Conservation (phyloP, 2,113 vertebrate genomes). For the Sapajus apella region DNA sequence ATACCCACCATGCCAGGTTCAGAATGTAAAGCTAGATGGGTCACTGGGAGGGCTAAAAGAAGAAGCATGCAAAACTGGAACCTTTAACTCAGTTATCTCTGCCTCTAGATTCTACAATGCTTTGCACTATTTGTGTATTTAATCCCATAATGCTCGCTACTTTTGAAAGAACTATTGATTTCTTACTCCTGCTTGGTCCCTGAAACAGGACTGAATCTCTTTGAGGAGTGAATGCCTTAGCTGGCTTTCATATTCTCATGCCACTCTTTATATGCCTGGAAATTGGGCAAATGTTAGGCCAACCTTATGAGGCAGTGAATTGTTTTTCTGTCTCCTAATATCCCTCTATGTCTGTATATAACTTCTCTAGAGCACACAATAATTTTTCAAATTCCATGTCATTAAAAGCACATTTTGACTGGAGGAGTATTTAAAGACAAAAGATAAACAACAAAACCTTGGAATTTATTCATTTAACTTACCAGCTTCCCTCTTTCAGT, state of each 20-base stretch:
- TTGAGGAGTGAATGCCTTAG: background rate
- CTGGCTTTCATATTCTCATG: background rate
- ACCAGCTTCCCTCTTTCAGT: background rate
- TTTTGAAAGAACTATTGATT: background rate
- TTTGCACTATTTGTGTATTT: background rate
- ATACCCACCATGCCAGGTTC: rapidly evolving
- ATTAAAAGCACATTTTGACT: background rate
- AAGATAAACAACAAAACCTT: background rate
- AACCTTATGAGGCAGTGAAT: background rate
- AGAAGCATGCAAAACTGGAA: background rate
- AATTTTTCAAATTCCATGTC: background rate
- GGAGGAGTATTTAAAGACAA: background rate
- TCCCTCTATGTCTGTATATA: background rate
- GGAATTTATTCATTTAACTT: background rate
- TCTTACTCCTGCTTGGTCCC: background rate
- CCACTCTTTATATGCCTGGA: background rate
- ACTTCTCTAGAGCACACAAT: background rate
- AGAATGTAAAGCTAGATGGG: background rate
- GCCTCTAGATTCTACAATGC: background rate
- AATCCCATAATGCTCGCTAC: background rate
- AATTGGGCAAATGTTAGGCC: background rate
- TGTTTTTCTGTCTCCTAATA: background rate
- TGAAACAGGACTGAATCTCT: background rate
- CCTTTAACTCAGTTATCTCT: background rate
- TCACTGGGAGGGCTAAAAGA: background rate